Conservation (phyloP, 1,140 invertebrate species). For the Cephus cinctus region DNA sequence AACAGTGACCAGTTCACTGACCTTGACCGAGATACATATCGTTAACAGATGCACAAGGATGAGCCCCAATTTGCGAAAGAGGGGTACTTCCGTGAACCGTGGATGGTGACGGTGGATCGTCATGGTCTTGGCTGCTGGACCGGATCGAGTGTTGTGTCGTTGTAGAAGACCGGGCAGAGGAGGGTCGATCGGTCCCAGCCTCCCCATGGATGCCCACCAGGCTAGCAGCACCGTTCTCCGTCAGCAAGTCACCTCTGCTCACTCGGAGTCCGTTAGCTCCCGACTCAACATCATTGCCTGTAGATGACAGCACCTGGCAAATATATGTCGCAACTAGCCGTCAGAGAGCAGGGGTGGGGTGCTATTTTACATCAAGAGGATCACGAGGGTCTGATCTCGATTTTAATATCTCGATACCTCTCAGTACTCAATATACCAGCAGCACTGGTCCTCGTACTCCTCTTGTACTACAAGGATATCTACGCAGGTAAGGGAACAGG, state of each 20-base stretch:
- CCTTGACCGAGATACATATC: slow-evolving; percentile 59
- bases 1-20: too few relatives aligned
- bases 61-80: slow-evolving; percentile 80
- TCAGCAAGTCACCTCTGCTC: slow-evolving; percentile 50
- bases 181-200: slow-evolving; percentile 43
- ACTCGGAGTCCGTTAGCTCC: slow-evolving; percentile 59
- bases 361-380: slow-evolving; percentile 49
- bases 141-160: slow-evolving; percentile 41
- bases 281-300: slow-evolving; percentile 60
- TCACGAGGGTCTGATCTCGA: slow-evolving; percentile 30
- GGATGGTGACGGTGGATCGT: slow-evolving; percentile 53
- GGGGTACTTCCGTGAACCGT: slow-evolving; percentile 79
- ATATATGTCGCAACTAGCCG: slow-evolving; percentile 59
- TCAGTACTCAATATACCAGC: neutral
- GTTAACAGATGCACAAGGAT: slow-evolving; percentile 52
- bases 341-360: slow-evolving; percentile 57
- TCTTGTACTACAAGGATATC: slow-evolving; percentile 44
- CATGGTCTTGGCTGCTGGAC: slow-evolving; percentile 48
- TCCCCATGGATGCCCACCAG: slow-evolving; percentile 34
- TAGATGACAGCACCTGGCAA: slow-evolving; percentile 63
- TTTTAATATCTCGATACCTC: neutral
- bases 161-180: slow-evolving; percentile 58
- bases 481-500: slow-evolving; percentile 46
- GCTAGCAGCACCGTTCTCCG: slow-evolving; percentile 42
- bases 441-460: slow-evolving; percentile 31